Conservation (phyloP, 2,113 vertebrate genomes). For the Anhinga anhinga region DNA sequence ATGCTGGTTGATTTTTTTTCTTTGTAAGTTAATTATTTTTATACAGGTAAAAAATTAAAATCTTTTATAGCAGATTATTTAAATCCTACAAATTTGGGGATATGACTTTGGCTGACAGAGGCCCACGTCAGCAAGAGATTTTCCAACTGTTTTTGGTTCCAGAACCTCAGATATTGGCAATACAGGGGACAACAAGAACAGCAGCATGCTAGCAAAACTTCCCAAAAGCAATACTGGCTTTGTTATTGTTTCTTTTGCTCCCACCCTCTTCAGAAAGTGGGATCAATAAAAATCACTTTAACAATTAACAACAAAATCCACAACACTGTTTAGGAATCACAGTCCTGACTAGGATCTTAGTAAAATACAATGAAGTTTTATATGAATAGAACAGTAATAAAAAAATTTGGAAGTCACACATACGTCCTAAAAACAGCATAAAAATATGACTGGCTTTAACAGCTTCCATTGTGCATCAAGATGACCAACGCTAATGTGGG, state of each 20-base stretch:
- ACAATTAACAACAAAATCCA: not conserved
- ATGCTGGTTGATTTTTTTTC: accelerated
- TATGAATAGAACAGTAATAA: not conserved
- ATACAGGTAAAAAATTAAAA: not conserved
- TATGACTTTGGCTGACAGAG: not conserved
- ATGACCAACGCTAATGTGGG: not conserved
- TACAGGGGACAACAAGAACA: not conserved
- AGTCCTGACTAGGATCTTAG: not conserved
- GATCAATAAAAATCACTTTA: not conserved
- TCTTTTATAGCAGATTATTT: not conserved
- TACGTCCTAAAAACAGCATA: too few species aligned
- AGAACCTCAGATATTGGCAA: not conserved
- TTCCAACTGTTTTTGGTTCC: not conserved
- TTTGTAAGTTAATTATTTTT: not conserved
- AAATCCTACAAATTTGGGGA: not conserved
- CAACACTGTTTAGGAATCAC: not conserved
- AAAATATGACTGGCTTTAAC: too few species aligned
- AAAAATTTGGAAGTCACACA: not conserved
- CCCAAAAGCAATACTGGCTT: not conserved
- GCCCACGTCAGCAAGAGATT: not conserved
- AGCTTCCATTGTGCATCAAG: not conserved
- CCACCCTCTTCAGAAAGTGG: not conserved
- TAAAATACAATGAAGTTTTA: not conserved
- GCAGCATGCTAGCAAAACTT: not conserved
- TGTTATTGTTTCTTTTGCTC: not conserved